Evolutionary conservation across 2,888 invertebrate species (phyloP).

Genomic region (Leucozona laternaria): DNA sequence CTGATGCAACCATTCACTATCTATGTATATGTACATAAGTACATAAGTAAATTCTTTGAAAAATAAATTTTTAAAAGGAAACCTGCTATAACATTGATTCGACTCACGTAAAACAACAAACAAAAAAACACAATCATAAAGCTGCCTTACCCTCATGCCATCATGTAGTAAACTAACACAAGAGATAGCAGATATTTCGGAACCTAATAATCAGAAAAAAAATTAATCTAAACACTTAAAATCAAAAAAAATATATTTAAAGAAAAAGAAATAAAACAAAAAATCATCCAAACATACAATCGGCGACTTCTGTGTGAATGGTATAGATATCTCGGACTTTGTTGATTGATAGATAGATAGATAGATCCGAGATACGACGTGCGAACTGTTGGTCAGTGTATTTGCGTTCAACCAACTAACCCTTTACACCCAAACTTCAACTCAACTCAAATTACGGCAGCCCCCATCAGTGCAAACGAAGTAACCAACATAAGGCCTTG

Average conservation of each 20-base stretch:
- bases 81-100: slow-evolving; percentile 58
- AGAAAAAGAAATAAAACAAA: background rate
- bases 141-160: slow-evolving; percentile 55
- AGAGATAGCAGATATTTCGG: background rate
- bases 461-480: background rate
- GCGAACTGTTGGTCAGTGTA: background rate
- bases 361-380: background rate
- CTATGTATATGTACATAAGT: no score
- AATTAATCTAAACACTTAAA: background rate
- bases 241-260: background rate
- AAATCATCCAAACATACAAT: background rate
- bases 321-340: background rate
- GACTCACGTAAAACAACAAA: slow-evolving; percentile 47
- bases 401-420: background rate
- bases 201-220: background rate
- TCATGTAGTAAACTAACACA: slow-evolving; percentile 43
- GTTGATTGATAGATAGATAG: background rate
- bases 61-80: slow-evolving; percentile 60
- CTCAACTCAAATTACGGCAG: background rate
- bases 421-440: background rate
- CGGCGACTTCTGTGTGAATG: background rate
- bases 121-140: slow-evolving; percentile 26
- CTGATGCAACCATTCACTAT: no score
- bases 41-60: slow-evolving; percentile 56
- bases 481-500: slow-evolving; percentile 41